Base-by-base conservation (phyloP, 1,140 invertebrate genomes). In the Lycorma delicatula region DNA sequence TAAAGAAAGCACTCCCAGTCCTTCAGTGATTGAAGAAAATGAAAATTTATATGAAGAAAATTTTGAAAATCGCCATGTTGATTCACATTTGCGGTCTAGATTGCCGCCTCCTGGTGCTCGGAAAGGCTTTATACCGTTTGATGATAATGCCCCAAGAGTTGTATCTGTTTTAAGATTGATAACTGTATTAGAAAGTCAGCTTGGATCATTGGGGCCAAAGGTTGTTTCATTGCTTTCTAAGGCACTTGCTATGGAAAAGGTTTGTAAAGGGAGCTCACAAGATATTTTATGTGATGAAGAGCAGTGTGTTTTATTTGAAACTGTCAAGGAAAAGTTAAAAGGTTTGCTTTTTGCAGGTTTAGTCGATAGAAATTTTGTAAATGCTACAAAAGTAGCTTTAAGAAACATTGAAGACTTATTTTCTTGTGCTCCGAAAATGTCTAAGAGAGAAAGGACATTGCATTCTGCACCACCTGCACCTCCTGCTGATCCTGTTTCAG, bases 261-360 rank as follows among this genome's bases (percentile, higher is more conserved):
- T 76, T n/a, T 71, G 72, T 18, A 67, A 75, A 60, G 75, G 87
- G 69, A 84, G 85, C 3, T 85, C 86, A 0, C 86, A 88, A 53
- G 79, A 83, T 50, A 63, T 91, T 2, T 66, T 91, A 0, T 75
- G 80, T 26, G 81, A 85, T 60, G 82, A 87, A 23, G 76, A 82
- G 29, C 81, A 85, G 49, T 80, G 80, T 63, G 83, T 87, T 0
- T 73, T 90, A 38, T 81, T 92, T 51, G 89, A 91, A 72, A 89
- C 87, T 0, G 82, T 84, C 0, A 90, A 90, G 67, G 88, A 91
- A 67, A 91, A 90, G 69, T 71, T 92, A 12, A 89, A 87, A 71
- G 89, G 88, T 31, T 84, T 87, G 53, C 69, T 87, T 28, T 81
- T 86, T 59, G 87, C 87, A 5, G 85, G 85, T 41, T 79, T 89